Evolutionary conservation across 2,797 vertebrate species (phyloP), one percentile per base, ranked within the genome.

Genomic region (Hippopotamyrus pictus): DNA sequence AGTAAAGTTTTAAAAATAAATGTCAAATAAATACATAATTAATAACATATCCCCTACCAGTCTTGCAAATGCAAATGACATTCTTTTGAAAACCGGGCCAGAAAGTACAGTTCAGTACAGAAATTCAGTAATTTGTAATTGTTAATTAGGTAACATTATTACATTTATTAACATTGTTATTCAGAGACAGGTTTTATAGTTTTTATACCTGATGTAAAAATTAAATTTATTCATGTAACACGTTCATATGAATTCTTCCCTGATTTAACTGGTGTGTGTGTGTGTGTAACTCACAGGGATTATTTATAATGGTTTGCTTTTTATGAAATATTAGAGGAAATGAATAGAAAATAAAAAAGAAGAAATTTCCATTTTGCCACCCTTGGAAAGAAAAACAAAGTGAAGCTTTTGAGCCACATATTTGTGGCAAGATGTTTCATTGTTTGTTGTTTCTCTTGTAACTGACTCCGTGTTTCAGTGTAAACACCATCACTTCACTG

Each of bases 401-500:
- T 86, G 83, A 46, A 17, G 22, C 22, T 86, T 86, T 33, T n/a
- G 11, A 54, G 51, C 25, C 5, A 54, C 50, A 86, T 25, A 54
- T 86, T 54, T 54, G 50, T 87, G 50, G 25, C 51, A 37, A 41
- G 85, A 57, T 87, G 85, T 54, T 33, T 50, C 3, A 51, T 25
- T 14, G 41, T 84, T 84, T 87, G 85, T 41, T 86, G 85, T 41
- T 54, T 84, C 25, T 69, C 5, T 33, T 0, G 3, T 25, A 57
- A 51, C 25, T 87, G 85, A 87, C 53, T 87, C 51, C 25, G 44
- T 84, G 82, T 87, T n/a, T 87, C 53, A 54, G 85, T 41, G 17
- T 41, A 19, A 54, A 59, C 46, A 2, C 7, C 73, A 14, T 50
- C 82, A 57, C 14, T 57, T 37, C 53, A n/a, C 51, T 87, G 85